These are phyloP conservation scores for Chaetops frenatus DNA, from an alignment of 2,113 vertebrate species.

Conservation along the genomic window DNA sequence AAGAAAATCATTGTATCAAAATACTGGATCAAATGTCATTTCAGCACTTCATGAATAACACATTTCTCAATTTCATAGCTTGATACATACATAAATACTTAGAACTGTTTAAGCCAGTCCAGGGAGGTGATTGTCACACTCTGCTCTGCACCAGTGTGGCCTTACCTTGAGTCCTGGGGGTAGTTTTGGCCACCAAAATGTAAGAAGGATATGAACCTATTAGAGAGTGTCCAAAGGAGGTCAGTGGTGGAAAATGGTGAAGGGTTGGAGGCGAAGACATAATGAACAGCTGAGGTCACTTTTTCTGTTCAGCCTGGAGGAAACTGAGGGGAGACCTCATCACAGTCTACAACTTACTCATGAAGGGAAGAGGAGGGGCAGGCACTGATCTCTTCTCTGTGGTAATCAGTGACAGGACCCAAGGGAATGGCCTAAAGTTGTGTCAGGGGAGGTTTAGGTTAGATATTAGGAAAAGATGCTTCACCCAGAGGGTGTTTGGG, in stretches of 20 bases:
- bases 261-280: neutral
- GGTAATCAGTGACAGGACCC: accelerated
- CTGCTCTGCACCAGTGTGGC: accelerated
- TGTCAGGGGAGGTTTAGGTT: neutral
- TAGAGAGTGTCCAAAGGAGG: neutral
- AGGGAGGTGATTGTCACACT: neutral
- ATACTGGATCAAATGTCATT: neutral
- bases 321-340: neutral
- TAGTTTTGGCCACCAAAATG: neutral
- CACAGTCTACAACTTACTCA: accelerated
- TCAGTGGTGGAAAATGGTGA: too few relatives aligned
- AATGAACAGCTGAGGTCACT: neutral
- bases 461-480: neutral
- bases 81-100: neutral
- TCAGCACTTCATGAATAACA: neutral
- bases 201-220: neutral
- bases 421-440: neutral
- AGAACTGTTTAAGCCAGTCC: neutral
- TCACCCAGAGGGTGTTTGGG: neutral
- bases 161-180: neutral
- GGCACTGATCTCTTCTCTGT: neutral
- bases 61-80: neutral
- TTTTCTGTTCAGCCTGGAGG: neutral
- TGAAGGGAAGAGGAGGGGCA: neutral
- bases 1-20: neutral